Evolutionary conservation across 2,888 invertebrate genomes (phyloP), one percentile per base, ranked within the genome.

Genomic region (Drosophila demipolita): DNA sequence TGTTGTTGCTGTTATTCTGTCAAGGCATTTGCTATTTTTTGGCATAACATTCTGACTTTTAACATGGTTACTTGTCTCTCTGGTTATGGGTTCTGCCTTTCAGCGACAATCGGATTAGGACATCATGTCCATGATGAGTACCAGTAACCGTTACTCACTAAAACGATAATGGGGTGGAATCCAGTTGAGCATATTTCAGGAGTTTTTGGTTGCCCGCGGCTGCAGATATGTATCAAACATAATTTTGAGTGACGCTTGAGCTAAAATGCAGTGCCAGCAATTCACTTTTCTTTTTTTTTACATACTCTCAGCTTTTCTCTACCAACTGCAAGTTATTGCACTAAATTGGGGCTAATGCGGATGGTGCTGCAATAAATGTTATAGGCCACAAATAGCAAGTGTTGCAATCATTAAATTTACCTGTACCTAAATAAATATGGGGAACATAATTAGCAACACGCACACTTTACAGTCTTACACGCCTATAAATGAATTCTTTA

Each of bases 91-190:
- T 53, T 49, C 52, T 49, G 66, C 70, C 79, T 67, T 70, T 80
- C 75, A 82, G 73, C 85, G 81, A 80, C 85, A 87, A 84, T 84
- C 87, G 72, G 83, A 87, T 84, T 84, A 82, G 83, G 61, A 45
- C 83, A 72, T 67, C 78, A 69, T 65, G 82, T 63, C 77, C 69
- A 55, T 62, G 75, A 75, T 69, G 57, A 45, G 65, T 20, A n/a
- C 15, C 38, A 53, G 62, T 36, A 55, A 64, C 52, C 36, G 58
- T 62, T 57, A 12, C 20, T 42, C 48, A 42, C 40, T 52, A 49
- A 15, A 52, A 20, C 36, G 57, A 20, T 65, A 45, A 63, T 50
- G 77, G 78, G 63, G 71, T 64, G 55, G 38, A 58, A 67, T 62
- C 60, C 66, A 73, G 79, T 67, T 53, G 72, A 75, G 80, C 70